Evolutionary conservation across 1,140 invertebrate species (phyloP).

Genomic region (Orius insidiosus): DNA sequence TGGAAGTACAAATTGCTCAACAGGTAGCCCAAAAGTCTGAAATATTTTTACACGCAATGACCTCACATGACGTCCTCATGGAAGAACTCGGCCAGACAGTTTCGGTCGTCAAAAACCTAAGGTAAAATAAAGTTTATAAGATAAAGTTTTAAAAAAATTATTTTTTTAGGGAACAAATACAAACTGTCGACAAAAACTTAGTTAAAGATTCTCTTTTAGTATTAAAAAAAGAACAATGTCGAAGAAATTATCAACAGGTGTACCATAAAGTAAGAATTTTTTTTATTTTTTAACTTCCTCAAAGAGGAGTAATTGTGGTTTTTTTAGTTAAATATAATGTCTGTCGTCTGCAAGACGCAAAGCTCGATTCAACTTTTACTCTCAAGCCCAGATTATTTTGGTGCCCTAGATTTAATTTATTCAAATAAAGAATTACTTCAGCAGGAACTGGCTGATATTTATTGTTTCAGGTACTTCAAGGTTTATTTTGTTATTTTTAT

Average conservation of each 20-base stretch:
- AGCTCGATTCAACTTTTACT: slow-evolving; percentile 88
- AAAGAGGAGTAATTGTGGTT: neutral
- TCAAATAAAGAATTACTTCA: slow-evolving; percentile 89
- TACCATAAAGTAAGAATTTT: slow-evolving; percentile 33
- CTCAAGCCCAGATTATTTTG: slow-evolving; percentile 92
- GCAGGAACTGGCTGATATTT: slow-evolving; percentile 75
- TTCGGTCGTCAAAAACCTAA: slow-evolving; percentile 54
- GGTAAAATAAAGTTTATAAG: slow-evolving; percentile 26
- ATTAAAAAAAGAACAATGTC: slow-evolving; percentile 33
- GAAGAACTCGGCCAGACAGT: slow-evolving; percentile 73
- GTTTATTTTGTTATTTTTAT: neutral
- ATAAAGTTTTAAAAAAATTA: neutral
- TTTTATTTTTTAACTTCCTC: slow-evolving; percentile 5
- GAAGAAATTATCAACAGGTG: slow-evolving; percentile 30
- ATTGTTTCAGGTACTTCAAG: slow-evolving; percentile 59
- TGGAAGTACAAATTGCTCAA: slow-evolving; percentile 87
- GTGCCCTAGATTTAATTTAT: slow-evolving; percentile 88
- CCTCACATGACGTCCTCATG: slow-evolving; percentile 84
- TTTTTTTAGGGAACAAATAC: slow-evolving; percentile 21
- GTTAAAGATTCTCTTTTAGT: slow-evolving; percentile 66
- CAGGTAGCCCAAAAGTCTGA: slow-evolving; percentile 92
- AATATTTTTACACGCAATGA: slow-evolving; percentile 93
- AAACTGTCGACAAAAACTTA: slow-evolving; percentile 26
- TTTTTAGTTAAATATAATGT: slow-evolving; percentile 71
- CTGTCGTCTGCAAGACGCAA: slow-evolving; percentile 93